Percentiles rank a stretch among this genome's conserved stretches.
phyloP scores from a whole-genome alignment of 2,888 invertebrate species.

The Andricus quercusramuli region DNA sequence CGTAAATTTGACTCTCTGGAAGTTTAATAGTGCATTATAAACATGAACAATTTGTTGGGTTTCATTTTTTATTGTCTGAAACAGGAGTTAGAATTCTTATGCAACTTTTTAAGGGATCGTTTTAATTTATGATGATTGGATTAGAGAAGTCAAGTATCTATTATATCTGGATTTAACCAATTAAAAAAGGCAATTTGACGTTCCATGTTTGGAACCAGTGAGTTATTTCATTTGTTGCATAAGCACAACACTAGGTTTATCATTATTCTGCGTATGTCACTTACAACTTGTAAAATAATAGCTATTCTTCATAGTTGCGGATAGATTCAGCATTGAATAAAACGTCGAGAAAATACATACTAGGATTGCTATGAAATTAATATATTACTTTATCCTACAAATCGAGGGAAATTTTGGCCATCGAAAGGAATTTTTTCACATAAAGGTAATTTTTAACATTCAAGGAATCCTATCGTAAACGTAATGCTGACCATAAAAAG shows the following conservation, averaged over 20 bases:
- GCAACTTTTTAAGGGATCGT: neutral
- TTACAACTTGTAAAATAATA: too few relatives aligned
- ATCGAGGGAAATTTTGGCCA: too few relatives aligned
- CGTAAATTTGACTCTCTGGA: neutral
- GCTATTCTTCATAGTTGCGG: too few relatives aligned
- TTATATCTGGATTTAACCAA: neutral
- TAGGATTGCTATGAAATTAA: too few relatives aligned
- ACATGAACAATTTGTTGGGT: neutral
- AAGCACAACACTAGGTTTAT: neutral
- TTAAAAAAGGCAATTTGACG: neutral
- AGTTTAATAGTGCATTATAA: neutral
- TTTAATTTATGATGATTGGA: conserved; percentile 25
- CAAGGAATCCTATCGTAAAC: too few relatives aligned
- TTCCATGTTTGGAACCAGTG: neutral
- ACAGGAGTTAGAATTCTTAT: neutral
- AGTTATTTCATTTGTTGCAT: conserved; percentile 4
- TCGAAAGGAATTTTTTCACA: too few relatives aligned
- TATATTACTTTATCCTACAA: too few relatives aligned
- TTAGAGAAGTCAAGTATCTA: neutral
- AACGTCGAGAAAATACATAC: too few relatives aligned
- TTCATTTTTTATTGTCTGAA: neutral
- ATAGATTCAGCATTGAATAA: too few relatives aligned
- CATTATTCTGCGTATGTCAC: neutral
- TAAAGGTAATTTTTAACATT: too few relatives aligned
- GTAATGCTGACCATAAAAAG: too few relatives aligned